phyloP scores from a whole-genome alignment of 1,140 invertebrate species.

The Contarinia nasturtii region DNA sequence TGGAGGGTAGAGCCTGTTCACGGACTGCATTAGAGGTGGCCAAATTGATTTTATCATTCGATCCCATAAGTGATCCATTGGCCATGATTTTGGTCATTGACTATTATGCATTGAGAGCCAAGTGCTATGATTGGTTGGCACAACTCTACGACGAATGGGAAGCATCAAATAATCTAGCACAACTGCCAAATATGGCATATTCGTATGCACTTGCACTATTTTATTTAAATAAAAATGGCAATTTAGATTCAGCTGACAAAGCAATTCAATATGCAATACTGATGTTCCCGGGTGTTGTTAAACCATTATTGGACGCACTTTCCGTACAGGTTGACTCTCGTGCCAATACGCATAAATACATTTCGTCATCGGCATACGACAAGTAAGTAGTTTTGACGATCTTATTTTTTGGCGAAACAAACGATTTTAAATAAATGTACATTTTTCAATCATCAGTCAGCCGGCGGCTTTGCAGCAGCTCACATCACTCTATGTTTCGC shows the following conservation, averaged over 20 bases:
- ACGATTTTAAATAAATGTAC: neutral
- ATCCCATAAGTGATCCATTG: constrained; percentile 69
- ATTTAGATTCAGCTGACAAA: constrained; percentile 30
- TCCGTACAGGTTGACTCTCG: constrained; percentile 45
- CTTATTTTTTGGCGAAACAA: neutral
- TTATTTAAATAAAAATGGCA: constrained; percentile 9
- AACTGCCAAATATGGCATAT: constrained; percentile 76
- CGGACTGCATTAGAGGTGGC: constrained; percentile 63
- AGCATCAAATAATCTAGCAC: constrained; percentile 43
- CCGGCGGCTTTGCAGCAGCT: constrained; percentile 46
- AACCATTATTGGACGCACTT: constrained; percentile 58
- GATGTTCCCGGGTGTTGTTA: constrained; percentile 64
- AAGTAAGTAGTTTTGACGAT: constrained; percentile 9
- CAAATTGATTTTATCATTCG: constrained; percentile 56
- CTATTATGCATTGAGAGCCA: constrained; percentile 65
- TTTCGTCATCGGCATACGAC: constrained; percentile 19
- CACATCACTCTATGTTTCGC: constrained; percentile 49
- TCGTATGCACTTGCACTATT: constrained; percentile 64
- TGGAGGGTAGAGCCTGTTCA: constrained; percentile 63
- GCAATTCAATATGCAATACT: constrained; percentile 57
- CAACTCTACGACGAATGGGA: constrained; percentile 51
- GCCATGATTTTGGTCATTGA: constrained; percentile 66
- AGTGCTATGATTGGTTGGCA: constrained; percentile 66
- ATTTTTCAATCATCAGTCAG: constrained; percentile 31
- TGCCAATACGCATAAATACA: constrained; percentile 33